Evolutionary conservation across 2,113 vertebrate genomes (phyloP).

Genomic region (Colaptes auratus): DNA sequence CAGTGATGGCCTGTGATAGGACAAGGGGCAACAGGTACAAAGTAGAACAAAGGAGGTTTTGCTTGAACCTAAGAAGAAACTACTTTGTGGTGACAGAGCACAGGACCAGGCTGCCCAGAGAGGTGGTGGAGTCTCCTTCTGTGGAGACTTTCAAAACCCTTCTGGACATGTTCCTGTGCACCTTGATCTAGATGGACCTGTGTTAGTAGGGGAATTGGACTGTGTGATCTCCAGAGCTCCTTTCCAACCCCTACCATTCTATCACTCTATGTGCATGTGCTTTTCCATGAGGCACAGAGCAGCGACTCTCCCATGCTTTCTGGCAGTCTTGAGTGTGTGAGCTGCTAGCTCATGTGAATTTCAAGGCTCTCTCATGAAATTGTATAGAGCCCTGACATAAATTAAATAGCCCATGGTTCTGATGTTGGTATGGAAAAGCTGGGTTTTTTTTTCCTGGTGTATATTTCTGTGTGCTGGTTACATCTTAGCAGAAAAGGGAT

Average conservation of each 20-base stretch:
- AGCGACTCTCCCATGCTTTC: background rate
- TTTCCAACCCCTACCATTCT: background rate
- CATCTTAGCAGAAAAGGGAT: background rate
- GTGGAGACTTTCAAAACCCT: too few relatives aligned
- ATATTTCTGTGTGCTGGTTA: background rate
- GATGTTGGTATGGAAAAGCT: background rate
- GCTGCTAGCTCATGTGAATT: background rate
- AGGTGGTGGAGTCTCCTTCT: too few relatives aligned
- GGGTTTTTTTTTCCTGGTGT: background rate
- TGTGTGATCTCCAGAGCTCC: too few relatives aligned
- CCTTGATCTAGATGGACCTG: too few relatives aligned
- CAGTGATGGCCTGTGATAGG: too few relatives aligned
- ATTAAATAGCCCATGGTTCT: background rate
- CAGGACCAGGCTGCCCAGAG: too few relatives aligned
- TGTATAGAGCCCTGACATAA: background rate
- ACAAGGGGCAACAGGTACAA: too few relatives aligned
- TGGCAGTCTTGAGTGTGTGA: background rate
- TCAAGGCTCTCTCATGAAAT: background rate
- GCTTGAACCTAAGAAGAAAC: too few relatives aligned
- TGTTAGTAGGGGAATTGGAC: too few relatives aligned
- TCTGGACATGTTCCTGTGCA: too few relatives aligned
- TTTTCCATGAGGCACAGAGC: background rate
- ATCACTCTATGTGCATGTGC: background rate
- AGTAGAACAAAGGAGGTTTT: too few relatives aligned
- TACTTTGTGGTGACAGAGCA: too few relatives aligned